Evolutionary conservation across 2,113 vertebrate genomes (phyloP).

Genomic region (Stomatorhinus ivindoensis): DNA sequence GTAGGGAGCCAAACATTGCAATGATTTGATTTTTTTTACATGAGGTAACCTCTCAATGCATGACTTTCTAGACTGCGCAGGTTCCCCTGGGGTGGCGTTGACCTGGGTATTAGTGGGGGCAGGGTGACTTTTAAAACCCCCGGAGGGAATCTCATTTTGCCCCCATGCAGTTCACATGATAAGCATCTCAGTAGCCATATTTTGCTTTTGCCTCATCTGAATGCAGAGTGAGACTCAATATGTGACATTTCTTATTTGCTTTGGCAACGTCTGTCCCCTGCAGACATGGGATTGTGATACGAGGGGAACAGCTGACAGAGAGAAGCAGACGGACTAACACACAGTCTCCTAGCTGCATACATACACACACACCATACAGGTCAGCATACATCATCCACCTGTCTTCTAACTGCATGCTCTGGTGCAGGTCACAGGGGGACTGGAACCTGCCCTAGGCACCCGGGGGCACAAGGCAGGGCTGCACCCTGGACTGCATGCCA

Average conservation of each 20-base stretch:
- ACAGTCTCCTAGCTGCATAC: neutral
- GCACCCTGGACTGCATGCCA: neutral
- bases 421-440: neutral
- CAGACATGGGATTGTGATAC: neutral
- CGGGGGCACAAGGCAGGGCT: neutral
- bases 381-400: neutral
- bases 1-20: neutral
- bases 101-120: neutral
- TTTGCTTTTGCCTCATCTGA: neutral
- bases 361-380: neutral
- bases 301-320: slow-evolving; percentile 3
- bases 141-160: neutral
- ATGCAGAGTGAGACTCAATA: neutral
- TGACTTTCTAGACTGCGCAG: neutral
- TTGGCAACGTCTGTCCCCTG: neutral
- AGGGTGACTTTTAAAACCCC: neutral
- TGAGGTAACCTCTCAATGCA: neutral
- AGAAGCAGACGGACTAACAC: neutral
- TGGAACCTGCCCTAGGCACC: neutral
- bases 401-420: neutral
- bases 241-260: neutral
- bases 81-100: neutral
- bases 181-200: neutral
- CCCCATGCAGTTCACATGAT: neutral
- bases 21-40: neutral